phyloP scores from a whole-genome alignment of 2,113 vertebrate species.

The Halcyon malimbica region DNA sequence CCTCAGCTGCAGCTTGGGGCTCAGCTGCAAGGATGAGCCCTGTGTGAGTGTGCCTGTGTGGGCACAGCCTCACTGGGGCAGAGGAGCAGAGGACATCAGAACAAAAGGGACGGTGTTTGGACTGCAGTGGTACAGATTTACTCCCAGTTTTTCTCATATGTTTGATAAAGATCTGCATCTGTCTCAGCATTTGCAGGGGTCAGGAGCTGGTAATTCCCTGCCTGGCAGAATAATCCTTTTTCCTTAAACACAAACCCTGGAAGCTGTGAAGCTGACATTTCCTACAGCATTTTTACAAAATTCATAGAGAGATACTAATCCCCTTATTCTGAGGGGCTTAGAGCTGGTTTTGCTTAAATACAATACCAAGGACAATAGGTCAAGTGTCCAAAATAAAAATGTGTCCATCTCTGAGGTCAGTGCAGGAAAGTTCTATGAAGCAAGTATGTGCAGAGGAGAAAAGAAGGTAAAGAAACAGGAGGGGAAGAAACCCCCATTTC shows the following conservation, averaged over 20 bases:
- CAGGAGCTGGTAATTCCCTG: not conserved
- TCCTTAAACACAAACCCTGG: not conserved
- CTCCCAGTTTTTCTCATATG: not conserved
- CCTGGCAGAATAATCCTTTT: not conserved
- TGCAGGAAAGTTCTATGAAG: not conserved
- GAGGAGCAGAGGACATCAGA: not conserved
- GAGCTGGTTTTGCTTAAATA: not conserved
- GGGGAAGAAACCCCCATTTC: not conserved
- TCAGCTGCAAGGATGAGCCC: rapidly evolving
- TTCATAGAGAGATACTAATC: not conserved
- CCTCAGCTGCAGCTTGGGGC: rapidly evolving
- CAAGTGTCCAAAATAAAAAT: not conserved
- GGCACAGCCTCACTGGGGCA: not conserved
- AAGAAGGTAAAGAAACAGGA: not conserved
- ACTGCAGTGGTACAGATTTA: not conserved
- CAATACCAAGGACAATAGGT: not conserved
- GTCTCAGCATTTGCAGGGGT: not conserved
- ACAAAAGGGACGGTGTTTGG: not conserved
- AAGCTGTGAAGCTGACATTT: constrained; percentile 17
- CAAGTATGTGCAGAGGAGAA: not conserved
- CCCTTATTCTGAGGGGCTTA: not conserved
- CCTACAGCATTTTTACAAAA: not conserved
- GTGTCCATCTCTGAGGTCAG: not conserved
- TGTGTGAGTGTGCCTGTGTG: rapidly evolving
- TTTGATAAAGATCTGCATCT: not conserved